Percentiles rank a stretch among this genome's conserved stretches.
Conservation (phyloP, 1,140 invertebrate genomes). For the Cydia amplana region DNA sequence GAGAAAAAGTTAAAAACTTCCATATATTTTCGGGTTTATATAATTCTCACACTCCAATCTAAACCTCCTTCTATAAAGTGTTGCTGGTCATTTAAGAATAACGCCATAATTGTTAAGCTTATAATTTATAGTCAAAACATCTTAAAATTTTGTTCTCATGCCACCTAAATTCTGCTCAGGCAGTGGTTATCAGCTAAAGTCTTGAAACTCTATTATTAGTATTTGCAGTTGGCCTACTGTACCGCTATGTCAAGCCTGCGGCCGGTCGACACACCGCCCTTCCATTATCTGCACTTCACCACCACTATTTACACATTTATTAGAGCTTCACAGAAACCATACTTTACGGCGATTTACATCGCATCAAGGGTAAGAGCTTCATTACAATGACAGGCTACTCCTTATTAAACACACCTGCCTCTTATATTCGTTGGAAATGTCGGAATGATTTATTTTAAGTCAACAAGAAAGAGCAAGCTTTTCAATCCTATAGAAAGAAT, state of each 20-base stretch:
- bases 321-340: conserved; percentile 31
- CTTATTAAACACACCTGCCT: conserved; percentile 24
- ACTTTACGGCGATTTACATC: conserved; percentile 31
- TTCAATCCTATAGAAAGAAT: background rate
- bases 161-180: background rate
- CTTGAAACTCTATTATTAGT: background rate
- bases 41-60: no score
- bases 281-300: conserved; percentile 31
- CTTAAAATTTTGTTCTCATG: no score
- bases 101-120: no score
- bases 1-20: no score
- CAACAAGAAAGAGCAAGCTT: background rate
- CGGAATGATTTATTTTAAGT: conserved; percentile 26
- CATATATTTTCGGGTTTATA: no score
- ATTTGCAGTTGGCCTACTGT: conserved; percentile 3
- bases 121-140: no score
- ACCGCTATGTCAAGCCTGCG: background rate
- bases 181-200: background rate
- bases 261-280: conserved; percentile 25
- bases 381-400: conserved; percentile 28
- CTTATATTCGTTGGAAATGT: conserved; percentile 20
- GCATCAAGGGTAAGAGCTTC: conserved; percentile 27
- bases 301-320: conserved; percentile 32
- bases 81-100: no score
- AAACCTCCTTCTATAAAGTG: no score